A percentile compares a stretch with the other conserved stretches of the same genome.
Evolutionary conservation across 2,888 invertebrate genomes (phyloP).

Genomic region (Listrodromus nycthemerus): DNA sequence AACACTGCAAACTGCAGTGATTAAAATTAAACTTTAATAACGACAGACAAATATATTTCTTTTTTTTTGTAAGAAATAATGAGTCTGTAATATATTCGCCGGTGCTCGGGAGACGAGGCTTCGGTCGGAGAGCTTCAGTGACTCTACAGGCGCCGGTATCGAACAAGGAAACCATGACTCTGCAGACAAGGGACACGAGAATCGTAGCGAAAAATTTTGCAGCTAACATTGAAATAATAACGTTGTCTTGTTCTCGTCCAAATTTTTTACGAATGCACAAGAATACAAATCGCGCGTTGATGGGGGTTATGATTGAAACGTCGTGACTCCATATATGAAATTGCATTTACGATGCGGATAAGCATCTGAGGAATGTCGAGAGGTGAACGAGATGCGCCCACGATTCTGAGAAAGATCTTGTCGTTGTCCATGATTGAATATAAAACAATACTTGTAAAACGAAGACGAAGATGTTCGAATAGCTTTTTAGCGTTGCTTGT

Average conservation of each 20-base stretch:
- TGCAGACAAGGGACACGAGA: conserved; percentile 61
- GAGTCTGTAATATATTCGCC: neutral
- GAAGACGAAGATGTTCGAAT: conserved; percentile 17
- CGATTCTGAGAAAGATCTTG: conserved; percentile 52
- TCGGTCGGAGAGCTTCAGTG: neutral
- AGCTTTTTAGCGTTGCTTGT: conserved; percentile 13
- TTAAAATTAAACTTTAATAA: conserved; percentile 25
- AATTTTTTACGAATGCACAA: neutral
- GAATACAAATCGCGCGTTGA: conserved; percentile 37
- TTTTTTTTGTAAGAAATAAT: neutral
- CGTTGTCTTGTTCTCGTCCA: conserved; percentile 49
- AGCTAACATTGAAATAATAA: conserved; percentile 61
- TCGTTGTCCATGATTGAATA: conserved; percentile 62
- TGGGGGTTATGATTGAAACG: conserved; percentile 42
- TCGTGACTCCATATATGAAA: conserved; percentile 55
- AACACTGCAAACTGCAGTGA: conserved; percentile 33
- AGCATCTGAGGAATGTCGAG: conserved; percentile 62
- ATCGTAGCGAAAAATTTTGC: conserved; percentile 37
- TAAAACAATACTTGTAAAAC: conserved; percentile 47
- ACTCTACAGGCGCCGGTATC: conserved; percentile 11
- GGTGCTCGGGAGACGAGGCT: neutral
- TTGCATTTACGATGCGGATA: conserved; percentile 61
- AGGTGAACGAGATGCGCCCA: conserved; percentile 47
- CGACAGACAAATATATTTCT: neutral
- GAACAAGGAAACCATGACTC: conserved; percentile 64